phyloP scores from a whole-genome alignment of 1,140 invertebrate genomes.

The Papilio glaucus region DNA sequence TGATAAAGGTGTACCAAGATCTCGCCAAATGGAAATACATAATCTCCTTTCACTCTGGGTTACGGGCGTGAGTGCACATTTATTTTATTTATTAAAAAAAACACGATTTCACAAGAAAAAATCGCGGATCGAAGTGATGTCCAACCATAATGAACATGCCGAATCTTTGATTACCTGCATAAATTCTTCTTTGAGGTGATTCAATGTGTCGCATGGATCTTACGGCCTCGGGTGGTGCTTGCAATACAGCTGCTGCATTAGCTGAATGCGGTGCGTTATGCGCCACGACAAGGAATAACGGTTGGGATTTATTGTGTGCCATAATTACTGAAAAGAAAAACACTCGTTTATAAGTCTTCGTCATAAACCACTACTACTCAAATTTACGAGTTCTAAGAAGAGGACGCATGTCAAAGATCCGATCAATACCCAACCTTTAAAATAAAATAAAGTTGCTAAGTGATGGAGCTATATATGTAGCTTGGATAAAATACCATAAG shows the following conservation, averaged over 20 bases:
- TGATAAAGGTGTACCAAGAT: too few species aligned
- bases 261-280: conserved; percentile 92
- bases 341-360: conserved; percentile 12
- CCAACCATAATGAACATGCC: too few species aligned
- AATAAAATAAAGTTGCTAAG: too few species aligned
- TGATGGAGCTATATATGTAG: too few species aligned
- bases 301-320: conserved; percentile 84
- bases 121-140: too few species aligned
- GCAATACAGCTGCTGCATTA: conserved; percentile 87
- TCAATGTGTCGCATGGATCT: conserved; percentile 90
- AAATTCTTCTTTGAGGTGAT: conserved; percentile 88
- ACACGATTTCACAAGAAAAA: too few species aligned
- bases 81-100: too few species aligned
- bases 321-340: conserved; percentile 84
- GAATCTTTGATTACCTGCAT: conserved; percentile 86
- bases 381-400: neutral
- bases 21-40: too few species aligned
- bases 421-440: too few species aligned
- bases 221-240: conserved; percentile 90
- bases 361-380: neutral
- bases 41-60: too few species aligned
- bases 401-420: neutral
- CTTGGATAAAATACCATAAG: too few species aligned
- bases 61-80: too few species aligned
- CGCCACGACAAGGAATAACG: conserved; percentile 91